Evolutionary conservation across 2,888 invertebrate species (phyloP).

Genomic region (Pollenia griseotomentosa): DNA sequence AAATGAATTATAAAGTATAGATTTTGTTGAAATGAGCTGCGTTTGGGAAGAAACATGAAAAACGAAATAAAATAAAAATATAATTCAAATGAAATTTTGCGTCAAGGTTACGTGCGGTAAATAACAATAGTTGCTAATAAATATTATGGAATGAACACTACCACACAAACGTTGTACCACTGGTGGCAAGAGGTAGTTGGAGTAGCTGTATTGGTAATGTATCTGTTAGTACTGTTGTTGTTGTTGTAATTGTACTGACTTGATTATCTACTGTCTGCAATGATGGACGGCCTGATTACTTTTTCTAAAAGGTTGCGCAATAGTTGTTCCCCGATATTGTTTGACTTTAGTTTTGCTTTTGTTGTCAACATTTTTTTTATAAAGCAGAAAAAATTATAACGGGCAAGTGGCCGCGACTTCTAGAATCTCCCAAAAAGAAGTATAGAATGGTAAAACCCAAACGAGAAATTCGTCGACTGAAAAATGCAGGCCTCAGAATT

Average conservation of each 20-base stretch:
- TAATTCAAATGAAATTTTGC: slow-evolving; percentile 67
- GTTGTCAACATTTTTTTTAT: too few relatives aligned
- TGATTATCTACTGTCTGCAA: slow-evolving; percentile 43
- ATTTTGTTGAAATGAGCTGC: not conserved
- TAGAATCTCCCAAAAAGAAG: too few relatives aligned
- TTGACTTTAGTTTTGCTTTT: too few relatives aligned
- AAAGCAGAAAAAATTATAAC: too few relatives aligned
- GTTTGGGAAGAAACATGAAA: slow-evolving; percentile 45
- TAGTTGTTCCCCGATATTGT: too few relatives aligned
- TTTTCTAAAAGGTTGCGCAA: not conserved
- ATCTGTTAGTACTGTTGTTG: not conserved
- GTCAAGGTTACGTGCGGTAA: slow-evolving; percentile 72
- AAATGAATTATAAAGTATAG: slow-evolving; percentile 14
- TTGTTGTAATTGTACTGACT: slow-evolving; percentile 31
- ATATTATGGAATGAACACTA: slow-evolving; percentile 10
- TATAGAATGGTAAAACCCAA: too few relatives aligned
- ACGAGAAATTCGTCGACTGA: too few relatives aligned
- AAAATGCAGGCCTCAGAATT: too few relatives aligned
- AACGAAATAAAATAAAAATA: slow-evolving; percentile 18
- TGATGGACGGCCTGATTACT: slow-evolving; percentile 40
- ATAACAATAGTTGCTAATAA: slow-evolving; percentile 66
- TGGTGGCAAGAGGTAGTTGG: slow-evolving; percentile 4
- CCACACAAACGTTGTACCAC: not conserved
- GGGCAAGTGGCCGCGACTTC: too few relatives aligned
- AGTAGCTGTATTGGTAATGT: not conserved